Evolutionary conservation across 2,113 vertebrate genomes (phyloP), one percentile per base, ranked within the genome.

Genomic region (Emydocephalus ijimae): DNA sequence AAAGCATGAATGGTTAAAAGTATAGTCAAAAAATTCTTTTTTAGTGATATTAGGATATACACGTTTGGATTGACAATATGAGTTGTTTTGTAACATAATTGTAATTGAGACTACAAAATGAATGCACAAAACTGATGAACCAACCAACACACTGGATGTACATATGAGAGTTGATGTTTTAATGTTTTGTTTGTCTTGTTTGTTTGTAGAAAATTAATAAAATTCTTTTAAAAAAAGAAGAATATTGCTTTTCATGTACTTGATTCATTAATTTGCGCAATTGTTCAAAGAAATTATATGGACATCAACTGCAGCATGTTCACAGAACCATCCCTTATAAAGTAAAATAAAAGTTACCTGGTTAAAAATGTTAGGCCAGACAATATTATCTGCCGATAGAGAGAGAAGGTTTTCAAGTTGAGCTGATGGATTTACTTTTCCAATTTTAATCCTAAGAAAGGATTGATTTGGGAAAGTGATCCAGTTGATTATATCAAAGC

Each of bases 401-500:
- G 48, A 24, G 1, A 90, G 24, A 21, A 12, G 9, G 0, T 85
- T 54, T 20, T 85, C 48, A 4, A 23, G 2, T 20, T 2, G 1
- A 74, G n/a, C 50, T 1, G 34, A 26, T 4, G 64, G 90, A 4
- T 90, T 69, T 24, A 90, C 20, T 10, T 39, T 54, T 74, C 64
- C 90, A 90, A 90, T 20, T 74, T 81, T 54, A 21, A 81, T 23
- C 39, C 50, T 74, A 20, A 81, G 48, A 7, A 90, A 81, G n/a
- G 89, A 90, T 7, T 14, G 20, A 50, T 90, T 90, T 90, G 89
- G 64, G 10, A 90, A 81, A 23, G 48, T 81, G 29, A 90, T 21
- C 89, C 89, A 90, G 89, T 81, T 90, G 48, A 90, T 90, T 24
- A 90, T 81, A 14, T 90, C 89, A 23, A 90, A 90, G 52, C 64